phyloP scores from a whole-genome alignment of 1,140 invertebrate genomes.

The Nymphalis io region DNA sequence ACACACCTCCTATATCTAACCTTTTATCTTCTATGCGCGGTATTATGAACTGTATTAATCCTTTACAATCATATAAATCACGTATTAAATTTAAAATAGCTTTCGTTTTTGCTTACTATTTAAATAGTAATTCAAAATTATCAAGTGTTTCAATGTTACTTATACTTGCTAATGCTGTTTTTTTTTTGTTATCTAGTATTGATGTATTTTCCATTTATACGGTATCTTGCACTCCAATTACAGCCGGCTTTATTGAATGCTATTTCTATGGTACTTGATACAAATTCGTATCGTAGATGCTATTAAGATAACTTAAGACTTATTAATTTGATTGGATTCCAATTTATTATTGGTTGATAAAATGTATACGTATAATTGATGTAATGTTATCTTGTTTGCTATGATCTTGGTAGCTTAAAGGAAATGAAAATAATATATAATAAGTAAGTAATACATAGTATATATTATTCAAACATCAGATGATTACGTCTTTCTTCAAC shows the following conservation, averaged over 20 bases:
- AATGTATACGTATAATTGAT: constrained; percentile 16
- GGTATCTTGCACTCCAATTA: constrained; percentile 29
- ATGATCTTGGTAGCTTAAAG: not conserved
- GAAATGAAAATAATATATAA: too few relatives aligned
- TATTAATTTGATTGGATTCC: constrained; percentile 34
- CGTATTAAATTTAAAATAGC: not conserved
- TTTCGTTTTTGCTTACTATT: not conserved
- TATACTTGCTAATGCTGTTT: not conserved
- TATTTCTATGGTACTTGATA: constrained; percentile 29
- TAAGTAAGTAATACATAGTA: too few relatives aligned
- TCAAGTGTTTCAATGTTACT: not conserved
- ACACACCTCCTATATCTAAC: constrained; percentile 43
- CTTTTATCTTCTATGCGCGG: constrained; percentile 34
- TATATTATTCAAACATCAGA: too few relatives aligned
- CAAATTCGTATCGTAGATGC: constrained; percentile 40
- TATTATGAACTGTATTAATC: constrained; percentile 33
- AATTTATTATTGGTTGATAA: constrained; percentile 31
- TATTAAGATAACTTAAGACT: constrained; percentile 40
- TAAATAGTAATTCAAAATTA: not conserved
- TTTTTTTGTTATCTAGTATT: not conserved
- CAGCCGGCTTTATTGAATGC: constrained; percentile 33
- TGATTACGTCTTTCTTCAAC: too few relatives aligned
- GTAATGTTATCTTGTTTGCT: constrained; percentile 1
- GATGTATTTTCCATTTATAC: constrained; percentile 17
- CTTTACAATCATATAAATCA: constrained; percentile 9